Evolutionary conservation across 1,140 invertebrate species (phyloP), one percentile per base, ranked within the genome.

Genomic region (Drosophila pectinifera): DNA sequence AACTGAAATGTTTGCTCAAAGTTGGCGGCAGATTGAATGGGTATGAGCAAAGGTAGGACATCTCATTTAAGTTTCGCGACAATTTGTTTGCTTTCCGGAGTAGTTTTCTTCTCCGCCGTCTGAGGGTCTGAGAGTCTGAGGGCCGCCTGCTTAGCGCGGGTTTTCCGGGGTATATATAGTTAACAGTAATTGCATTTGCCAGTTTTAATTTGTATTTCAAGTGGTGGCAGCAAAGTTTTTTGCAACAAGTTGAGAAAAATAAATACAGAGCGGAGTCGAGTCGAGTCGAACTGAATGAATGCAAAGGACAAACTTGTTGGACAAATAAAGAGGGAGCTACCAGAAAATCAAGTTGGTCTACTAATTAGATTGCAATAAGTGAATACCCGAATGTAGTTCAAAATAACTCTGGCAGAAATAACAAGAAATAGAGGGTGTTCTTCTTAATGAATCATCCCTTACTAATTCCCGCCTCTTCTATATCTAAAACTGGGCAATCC

Each of bases 31-130:
- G 39, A 41, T 38, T 54, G 49, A 22, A 28, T 48, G 11, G 39
- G 28, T 10, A 20, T 5, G 6, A 26, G 26, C 13, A 31, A 42
- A 49, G 61, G 34, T 74, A 45, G 65, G 45, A 72, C 81, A 84
- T 73, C 78, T 81, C 78, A 81, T 80, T 84, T 84, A 84, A 84
- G 80, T 84, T 84, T 77, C 46, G 72, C 73, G 65, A 80, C 80
- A 80, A 80, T 64, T 46, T 80, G 64, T 76, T 70, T 57, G 46
- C 45, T 14, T 64, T 61, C 58, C 63, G 31, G 28, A 46, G 34
- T 46, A 54, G 46, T 56, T 70, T 64, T 46, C 34, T 46, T 51
- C 6, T 13, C 2, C 6, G 5, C 26, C 38, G 11, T 39, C 34
- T 49, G 48, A n/a, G 38, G 11, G 45, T 18, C 16, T 20, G 28